Percentiles rank a stretch among this genome's conserved stretches.
These are phyloP conservation scores for honey bee (Apis mellifera) DNA, from an alignment of 1,140 invertebrate genomes.

Conservation along the genomic window Amel_HAv3.1 CM009944.2:8478501-8479000, in stretches of 20 bases:
- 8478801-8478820: no score
- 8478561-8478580: slow-evolving; percentile 68
- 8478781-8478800: no score
- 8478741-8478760: no score
- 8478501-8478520: slow-evolving; percentile 2
- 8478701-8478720: neutral
- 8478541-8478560: slow-evolving; percentile 58
- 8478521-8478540: slow-evolving; percentile 52
- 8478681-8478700: slow-evolving; percentile 73
- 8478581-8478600: slow-evolving; percentile 40
- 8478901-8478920: no score
- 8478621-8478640: slow-evolving; percentile 77
- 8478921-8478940: no score
- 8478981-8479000: slow-evolving; percentile 5
- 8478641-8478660: slow-evolving; percentile 80
- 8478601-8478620: slow-evolving; percentile 76
- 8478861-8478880: no score
- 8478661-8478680: slow-evolving; percentile 77
- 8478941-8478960: neutral
- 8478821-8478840: no score
- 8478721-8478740: slow-evolving; percentile 18
- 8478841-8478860: no score
- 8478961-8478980: neutral
- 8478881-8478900: no score
- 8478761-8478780: no score